Conservation (phyloP, 2,797 vertebrate genomes). For the Siniperca undulata region DNA sequence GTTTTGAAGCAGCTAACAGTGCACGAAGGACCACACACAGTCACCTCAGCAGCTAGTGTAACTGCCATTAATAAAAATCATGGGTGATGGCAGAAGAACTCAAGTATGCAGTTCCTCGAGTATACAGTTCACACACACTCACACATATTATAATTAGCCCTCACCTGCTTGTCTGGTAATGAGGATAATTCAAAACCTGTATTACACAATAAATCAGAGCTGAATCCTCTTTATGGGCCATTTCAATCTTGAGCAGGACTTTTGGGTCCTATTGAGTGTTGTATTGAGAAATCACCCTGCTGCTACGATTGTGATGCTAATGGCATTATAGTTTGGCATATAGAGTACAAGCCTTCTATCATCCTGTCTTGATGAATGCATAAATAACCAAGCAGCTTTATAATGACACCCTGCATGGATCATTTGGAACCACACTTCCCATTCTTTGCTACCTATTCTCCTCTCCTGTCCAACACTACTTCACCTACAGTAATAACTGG, state of each 20-base stretch:
- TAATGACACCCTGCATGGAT: conserved; percentile 67
- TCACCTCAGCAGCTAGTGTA: not conserved
- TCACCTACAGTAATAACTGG: not conserved
- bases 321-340: conserved; percentile 10
- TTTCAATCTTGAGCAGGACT: conserved; percentile 15
- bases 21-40: not conserved
- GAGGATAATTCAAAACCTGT: conserved; percentile 24
- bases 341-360: conserved; percentile 18
- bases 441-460: conserved; percentile 11
- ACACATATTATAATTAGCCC: conserved; percentile 15
- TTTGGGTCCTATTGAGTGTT: conserved; percentile 24
- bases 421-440: conserved; percentile 11
- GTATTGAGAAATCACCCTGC: conserved; percentile 35
- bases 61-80: not conserved
- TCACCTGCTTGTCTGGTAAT: conserved; percentile 26
- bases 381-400: conserved; percentile 60
- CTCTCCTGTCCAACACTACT: not conserved
- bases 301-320: conserved; percentile 36
- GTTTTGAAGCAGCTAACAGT: not conserved
- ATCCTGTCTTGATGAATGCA: conserved; percentile 59
- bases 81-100: not conserved
- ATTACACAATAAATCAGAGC: conserved; percentile 47
- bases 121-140: not conserved
- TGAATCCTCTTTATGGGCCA: conserved; percentile 30
- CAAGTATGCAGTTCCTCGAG: not conserved